Percentiles rank a stretch among this genome's conserved stretches.
Evolutionary conservation across 1,140 invertebrate species (phyloP).

Genomic region (Brachionus plicatilis): DNA sequence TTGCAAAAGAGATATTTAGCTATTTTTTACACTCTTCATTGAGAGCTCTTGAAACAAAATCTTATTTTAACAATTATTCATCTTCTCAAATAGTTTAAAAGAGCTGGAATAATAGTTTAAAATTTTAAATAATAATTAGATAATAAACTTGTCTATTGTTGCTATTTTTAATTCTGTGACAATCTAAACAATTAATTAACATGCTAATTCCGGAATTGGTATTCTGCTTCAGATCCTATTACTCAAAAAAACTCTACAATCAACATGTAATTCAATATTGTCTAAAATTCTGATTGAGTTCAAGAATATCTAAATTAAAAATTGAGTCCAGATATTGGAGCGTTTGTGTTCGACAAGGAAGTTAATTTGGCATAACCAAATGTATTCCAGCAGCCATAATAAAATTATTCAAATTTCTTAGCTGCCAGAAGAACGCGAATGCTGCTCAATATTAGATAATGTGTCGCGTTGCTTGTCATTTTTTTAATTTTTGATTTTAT

Average conservation of each 20-base stretch:
- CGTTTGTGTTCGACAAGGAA: not conserved
- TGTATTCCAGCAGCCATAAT: not conserved
- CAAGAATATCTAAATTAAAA: not conserved
- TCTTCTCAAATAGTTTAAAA: not conserved
- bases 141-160: not conserved
- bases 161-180: slow-evolving; percentile 9
- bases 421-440: not conserved
- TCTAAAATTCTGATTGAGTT: not conserved
- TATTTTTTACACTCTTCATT: too few relatives aligned
- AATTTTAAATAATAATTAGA: not conserved
- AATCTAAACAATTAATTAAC: slow-evolving; percentile 30
- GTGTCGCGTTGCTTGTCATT: not conserved
- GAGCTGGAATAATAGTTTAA: not conserved
- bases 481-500: not conserved
- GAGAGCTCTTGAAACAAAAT: too few relatives aligned
- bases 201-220: slow-evolving; percentile 11
- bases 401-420: not conserved
- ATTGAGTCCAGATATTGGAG: not conserved
- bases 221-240: not conserved
- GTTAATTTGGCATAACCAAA: not conserved
- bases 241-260: not conserved
- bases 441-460: not conserved
- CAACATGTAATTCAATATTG: not conserved
- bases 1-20: too few relatives aligned
- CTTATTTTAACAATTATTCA: too few relatives aligned